Base-by-base conservation (phyloP, 2,113 vertebrate genomes). In the Rhinolophus sinicus region DNA sequence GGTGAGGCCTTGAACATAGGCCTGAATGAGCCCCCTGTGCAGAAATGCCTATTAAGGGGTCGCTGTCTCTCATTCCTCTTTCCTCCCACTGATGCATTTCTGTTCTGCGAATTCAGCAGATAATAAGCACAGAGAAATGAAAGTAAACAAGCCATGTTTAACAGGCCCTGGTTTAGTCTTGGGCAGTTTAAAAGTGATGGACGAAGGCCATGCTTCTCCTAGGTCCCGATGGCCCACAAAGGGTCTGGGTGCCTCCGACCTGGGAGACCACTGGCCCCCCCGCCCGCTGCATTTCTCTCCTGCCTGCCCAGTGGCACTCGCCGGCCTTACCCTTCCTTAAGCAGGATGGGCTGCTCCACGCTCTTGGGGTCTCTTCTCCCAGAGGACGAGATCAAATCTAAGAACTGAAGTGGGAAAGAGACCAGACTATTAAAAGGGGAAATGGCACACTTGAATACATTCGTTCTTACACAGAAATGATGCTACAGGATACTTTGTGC, bases 321-420 rank as follows among this genome's bases (percentile, higher is more conserved):
- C 35, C 28, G 64, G 21, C 44, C 99, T 99, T 98, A 99, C 99
- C 99, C 99, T 97, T 99, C 99, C 98, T 99, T 99, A 81, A 99
- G 99, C 98, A 99, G 98, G 98, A 99, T 99, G 22, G 99, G 99
- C 3, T 99, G 99, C 96, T 99, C 99, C 92, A 99, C 99, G 88
- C 99, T 99, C 97, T 99, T 99, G 98, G 99, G 99, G 98, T 99
- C 99, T 98, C 99, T 99, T 97, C 99, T 99, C 87, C 99, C 99
- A 2, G 99, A 99, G 21, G 99, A 99, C 11, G 99, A 99, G 98
- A 99, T 99, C 98, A 99, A 98, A 97, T 99, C 99, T 95, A 99
- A 98, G 97, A 99, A 99, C 99, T 99, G 87, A 82, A 87, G 58
- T 38, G 33, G 95, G 94, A 97, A 88, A 96, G 93, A 80, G 24